Evolutionary conservation across 2,797 vertebrate genomes (phyloP).

Genomic region (Euphonia xanthogaster): DNA sequence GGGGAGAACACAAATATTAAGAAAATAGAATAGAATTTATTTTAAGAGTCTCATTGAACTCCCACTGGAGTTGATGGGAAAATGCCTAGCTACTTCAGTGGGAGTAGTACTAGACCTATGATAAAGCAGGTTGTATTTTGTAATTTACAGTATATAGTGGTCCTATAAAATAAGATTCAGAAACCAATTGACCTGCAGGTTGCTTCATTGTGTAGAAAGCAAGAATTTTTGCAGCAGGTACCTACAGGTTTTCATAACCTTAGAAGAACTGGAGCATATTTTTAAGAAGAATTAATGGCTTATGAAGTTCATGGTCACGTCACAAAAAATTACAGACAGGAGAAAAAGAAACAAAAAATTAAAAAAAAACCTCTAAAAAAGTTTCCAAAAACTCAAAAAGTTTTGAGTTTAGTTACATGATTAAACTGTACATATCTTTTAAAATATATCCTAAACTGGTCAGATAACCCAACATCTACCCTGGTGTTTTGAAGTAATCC

Average conservation of each 20-base stretch:
- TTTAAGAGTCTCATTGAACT: constrained; percentile 27
- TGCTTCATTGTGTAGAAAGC: not conserved
- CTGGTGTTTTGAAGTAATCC: not conserved
- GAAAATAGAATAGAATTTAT: not conserved
- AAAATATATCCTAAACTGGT: not conserved
- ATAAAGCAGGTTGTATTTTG: constrained; percentile 17
- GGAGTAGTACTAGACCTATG: not conserved
- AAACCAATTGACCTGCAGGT: constrained; percentile 13
- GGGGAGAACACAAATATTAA: constrained; percentile 1
- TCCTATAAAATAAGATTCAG: not conserved
- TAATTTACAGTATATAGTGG: not conserved
- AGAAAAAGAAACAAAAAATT: not conserved
- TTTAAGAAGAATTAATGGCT: not conserved
- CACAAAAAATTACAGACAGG: not conserved
- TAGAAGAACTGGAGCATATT: not conserved
- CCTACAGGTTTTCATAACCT: not conserved
- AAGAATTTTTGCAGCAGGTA: not conserved
- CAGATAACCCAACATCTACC: not conserved
- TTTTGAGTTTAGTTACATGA: not conserved
- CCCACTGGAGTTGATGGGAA: not conserved
- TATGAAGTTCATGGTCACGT: not conserved
- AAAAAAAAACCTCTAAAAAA: too few relatives aligned
- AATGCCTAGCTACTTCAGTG: not conserved
- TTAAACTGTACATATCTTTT: not conserved
- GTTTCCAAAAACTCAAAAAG: not conserved